A percentile compares a stretch with the other conserved stretches of the same genome.
Conservation (phyloP, 2,797 vertebrate genomes). For the Acipenser oxyrinchus region DNA sequence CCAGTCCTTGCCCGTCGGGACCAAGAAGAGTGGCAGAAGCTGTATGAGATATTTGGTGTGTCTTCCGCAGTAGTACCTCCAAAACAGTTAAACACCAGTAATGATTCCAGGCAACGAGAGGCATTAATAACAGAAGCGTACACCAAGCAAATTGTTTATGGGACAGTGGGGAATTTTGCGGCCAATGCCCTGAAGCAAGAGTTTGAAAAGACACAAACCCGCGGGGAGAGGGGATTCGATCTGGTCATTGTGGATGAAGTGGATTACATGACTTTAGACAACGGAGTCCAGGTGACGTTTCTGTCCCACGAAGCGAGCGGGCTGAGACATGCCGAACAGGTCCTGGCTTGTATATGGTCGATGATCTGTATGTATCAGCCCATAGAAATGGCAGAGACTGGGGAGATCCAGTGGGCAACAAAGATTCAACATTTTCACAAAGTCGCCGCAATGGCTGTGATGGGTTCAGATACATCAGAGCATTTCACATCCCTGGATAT, state of each 20-base stretch:
- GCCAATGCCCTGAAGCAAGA: too few species aligned
- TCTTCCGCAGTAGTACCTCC: constrained; percentile 33
- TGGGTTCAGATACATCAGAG: constrained; percentile 13
- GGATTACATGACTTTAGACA: constrained; percentile 17
- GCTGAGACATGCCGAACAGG: constrained; percentile 30
- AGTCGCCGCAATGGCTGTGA: constrained; percentile 19
- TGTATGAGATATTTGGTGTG: constrained; percentile 32
- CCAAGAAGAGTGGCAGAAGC: constrained; percentile 28
- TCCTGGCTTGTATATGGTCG: constrained; percentile 36
- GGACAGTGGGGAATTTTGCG: too few species aligned
- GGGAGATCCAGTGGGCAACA: constrained; percentile 31
- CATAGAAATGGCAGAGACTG: constrained; percentile 29
- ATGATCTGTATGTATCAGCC: constrained; percentile 29
- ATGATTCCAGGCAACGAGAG: constrained; percentile 4
- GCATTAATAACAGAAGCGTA: constrained; percentile 13
- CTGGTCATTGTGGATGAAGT: too few species aligned
- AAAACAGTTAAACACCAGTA: background rate
- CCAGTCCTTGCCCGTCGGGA: constrained; percentile 26
- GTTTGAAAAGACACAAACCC: too few species aligned
- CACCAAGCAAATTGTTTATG: too few species aligned
- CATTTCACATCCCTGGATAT: constrained; percentile 21
- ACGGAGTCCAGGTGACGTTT: constrained; percentile 14
- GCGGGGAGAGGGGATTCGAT: too few species aligned
- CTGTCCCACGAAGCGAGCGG: constrained; percentile 14
- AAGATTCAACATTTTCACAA: constrained; percentile 32